phyloP scores from a whole-genome alignment of 2,797 vertebrate genomes.

The Euphonia xanthogaster region DNA sequence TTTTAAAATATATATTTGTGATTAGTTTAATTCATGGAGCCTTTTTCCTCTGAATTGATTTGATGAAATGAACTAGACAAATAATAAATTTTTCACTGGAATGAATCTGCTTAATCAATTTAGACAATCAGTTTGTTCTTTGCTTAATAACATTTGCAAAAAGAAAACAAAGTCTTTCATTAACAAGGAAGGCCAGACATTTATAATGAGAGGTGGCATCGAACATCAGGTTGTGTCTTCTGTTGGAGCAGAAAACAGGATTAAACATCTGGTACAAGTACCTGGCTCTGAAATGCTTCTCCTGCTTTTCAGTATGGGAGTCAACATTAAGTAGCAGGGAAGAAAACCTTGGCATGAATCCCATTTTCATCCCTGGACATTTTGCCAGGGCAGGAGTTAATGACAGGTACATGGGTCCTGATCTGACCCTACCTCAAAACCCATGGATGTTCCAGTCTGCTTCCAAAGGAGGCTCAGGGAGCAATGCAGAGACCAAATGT shows the following conservation, averaged over 20 bases:
- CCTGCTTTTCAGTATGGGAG: background rate
- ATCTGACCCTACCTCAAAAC: background rate
- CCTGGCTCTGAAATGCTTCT: conserved; percentile 9
- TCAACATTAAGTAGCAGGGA: background rate
- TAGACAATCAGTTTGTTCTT: conserved; percentile 75
- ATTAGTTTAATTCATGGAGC: conserved; percentile 68
- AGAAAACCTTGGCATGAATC: background rate
- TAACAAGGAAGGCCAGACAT: conserved; percentile 50
- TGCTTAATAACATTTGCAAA: conserved; percentile 72
- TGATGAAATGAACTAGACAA: conserved; percentile 72
- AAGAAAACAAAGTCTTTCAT: conserved; percentile 70
- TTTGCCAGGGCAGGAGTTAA: background rate
- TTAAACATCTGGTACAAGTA: conserved; percentile 43
- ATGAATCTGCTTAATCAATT: conserved; percentile 76
- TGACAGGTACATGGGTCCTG: background rate
- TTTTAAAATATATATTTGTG: conserved; percentile 70
- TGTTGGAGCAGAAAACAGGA: conserved; percentile 35
- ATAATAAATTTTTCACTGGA: conserved; percentile 70
- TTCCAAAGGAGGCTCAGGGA: background rate
- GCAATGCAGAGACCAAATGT: rapidly evolving
- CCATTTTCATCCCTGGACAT: background rate
- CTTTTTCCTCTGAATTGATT: conserved; percentile 60
- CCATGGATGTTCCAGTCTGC: background rate
- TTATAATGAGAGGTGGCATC: conserved; percentile 28
- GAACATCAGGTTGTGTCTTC: conserved; percentile 40